Conservation (phyloP, 2,113 vertebrate genomes). For the Microcebus ravelobensis region DNA sequence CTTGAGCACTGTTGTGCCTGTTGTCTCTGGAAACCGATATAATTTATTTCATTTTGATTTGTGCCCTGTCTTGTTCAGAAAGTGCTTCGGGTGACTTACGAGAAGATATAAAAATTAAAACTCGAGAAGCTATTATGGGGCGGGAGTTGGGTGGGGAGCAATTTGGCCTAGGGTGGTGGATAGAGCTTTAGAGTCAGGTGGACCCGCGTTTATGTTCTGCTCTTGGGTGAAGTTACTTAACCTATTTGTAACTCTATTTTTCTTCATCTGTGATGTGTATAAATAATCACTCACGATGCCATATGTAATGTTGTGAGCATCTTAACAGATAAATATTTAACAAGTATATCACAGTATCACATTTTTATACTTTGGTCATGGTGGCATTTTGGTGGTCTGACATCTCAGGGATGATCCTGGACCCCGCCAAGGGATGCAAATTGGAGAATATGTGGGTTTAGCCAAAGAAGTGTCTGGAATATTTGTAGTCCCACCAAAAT, state of each 20-base stretch:
- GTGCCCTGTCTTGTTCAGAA: not conserved
- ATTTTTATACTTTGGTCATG: not conserved
- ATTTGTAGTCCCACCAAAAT: not conserved
- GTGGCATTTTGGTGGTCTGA: not conserved
- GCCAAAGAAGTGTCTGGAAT: not conserved
- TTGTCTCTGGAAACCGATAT: not conserved
- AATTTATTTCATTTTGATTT: not conserved
- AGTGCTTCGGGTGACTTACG: not conserved
- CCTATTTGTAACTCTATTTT: not conserved
- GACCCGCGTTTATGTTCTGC: not conserved
- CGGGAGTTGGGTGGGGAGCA: not conserved
- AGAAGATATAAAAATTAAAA: constrained; percentile 11
- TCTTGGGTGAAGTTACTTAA: not conserved
- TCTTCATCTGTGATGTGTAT: not conserved
- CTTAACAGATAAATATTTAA: not conserved
- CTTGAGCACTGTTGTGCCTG: not conserved
- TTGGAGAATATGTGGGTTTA: not conserved
- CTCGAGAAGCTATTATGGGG: not conserved
- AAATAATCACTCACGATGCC: not conserved
- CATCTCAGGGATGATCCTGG: not conserved
- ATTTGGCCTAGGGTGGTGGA: not conserved
- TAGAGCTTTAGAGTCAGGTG: not conserved
- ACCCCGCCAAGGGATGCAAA: not conserved
- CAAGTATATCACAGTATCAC: fast-evolving
- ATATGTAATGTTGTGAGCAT: not conserved